A percentile compares a stretch with the other conserved stretches of the same genome.
Evolutionary conservation across 2,888 invertebrate species (phyloP).

Genomic region (Eurytoma adleriae): DNA sequence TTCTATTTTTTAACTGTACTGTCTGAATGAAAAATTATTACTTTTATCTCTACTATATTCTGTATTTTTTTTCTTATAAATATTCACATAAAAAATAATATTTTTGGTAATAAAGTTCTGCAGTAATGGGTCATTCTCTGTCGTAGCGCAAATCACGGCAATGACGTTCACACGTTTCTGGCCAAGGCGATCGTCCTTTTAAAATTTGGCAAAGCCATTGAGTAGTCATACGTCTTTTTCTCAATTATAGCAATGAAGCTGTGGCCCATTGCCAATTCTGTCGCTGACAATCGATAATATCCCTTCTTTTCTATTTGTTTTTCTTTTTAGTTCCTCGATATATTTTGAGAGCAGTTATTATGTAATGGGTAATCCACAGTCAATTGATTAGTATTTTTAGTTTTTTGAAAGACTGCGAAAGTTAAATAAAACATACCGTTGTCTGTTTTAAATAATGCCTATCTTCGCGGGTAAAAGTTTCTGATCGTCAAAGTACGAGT

Average conservation of each 20-base stretch:
- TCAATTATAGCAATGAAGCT: constrained; percentile 29
- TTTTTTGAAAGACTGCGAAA: too few species aligned
- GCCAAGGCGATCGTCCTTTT: neutral
- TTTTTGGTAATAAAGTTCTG: neutral
- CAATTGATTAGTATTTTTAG: too few species aligned
- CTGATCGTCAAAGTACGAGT: neutral
- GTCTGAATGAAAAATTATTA: too few species aligned
- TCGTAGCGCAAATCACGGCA: neutral
- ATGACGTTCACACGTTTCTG: constrained; percentile 1
- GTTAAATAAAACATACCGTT: too few species aligned
- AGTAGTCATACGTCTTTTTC: neutral
- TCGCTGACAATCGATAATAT: constrained; percentile 31
- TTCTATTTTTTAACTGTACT: too few species aligned
- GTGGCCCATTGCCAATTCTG: constrained; percentile 31
- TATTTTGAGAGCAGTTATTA: too few species aligned
- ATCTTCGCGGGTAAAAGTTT: neutral
- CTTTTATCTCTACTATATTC: too few species aligned
- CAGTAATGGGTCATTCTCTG: neutral
- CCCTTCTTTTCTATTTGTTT: neutral
- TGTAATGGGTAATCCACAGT: too few species aligned
- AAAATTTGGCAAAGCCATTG: constrained; percentile 26
- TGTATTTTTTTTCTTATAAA: too few species aligned
- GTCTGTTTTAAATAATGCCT: too few species aligned
- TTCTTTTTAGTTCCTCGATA: neutral
- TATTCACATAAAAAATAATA: neutral